These are phyloP conservation scores for Eunapius fragilis DNA, from an alignment of 37 sponge, comb jelly and placozoan species.

Conservation along the genomic window DNA sequence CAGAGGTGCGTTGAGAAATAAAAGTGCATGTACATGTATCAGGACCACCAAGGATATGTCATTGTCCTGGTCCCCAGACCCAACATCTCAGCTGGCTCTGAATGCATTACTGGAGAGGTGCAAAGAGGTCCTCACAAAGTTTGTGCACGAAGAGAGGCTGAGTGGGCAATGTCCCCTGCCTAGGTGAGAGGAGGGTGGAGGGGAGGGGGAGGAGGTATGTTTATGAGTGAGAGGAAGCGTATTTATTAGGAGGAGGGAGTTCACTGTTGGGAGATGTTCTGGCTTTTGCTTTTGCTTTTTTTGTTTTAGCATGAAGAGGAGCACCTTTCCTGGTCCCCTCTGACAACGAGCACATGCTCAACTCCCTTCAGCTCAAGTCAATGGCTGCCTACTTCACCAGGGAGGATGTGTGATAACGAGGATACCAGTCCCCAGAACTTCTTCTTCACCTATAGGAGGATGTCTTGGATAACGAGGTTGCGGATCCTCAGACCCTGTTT, in stretches of 20 bases:
- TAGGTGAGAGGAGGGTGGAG: conserved; percentile 18
- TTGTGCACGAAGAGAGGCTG: conserved; percentile 74
- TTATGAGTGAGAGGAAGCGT: no score
- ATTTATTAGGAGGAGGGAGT: no score
- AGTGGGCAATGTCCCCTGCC: conserved; percentile 83
- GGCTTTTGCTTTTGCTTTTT: no score
- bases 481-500: neutral
- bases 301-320: no score
- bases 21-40: no score
- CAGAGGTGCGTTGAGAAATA: no score
- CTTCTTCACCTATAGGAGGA: no score
- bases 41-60: no score
- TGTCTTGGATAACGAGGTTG: conserved; percentile 1
- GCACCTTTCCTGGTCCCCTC: conserved; percentile 86
- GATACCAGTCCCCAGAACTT: no score
- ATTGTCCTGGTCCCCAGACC: conserved; percentile 4
- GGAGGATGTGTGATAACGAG: conserved; percentile 14
- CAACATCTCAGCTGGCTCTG: conserved; percentile 73
- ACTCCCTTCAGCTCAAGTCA: conserved; percentile 56
- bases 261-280: no score
- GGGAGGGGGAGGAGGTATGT: neutral
- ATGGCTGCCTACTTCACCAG: conserved; percentile 25
- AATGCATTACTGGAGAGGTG: conserved; percentile 79
- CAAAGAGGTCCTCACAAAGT: conserved; percentile 72
- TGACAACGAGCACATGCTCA: conserved; percentile 43